Base-by-base conservation (phyloP, 2,113 vertebrate species). In the Megaleporinus macrocephalus region DNA sequence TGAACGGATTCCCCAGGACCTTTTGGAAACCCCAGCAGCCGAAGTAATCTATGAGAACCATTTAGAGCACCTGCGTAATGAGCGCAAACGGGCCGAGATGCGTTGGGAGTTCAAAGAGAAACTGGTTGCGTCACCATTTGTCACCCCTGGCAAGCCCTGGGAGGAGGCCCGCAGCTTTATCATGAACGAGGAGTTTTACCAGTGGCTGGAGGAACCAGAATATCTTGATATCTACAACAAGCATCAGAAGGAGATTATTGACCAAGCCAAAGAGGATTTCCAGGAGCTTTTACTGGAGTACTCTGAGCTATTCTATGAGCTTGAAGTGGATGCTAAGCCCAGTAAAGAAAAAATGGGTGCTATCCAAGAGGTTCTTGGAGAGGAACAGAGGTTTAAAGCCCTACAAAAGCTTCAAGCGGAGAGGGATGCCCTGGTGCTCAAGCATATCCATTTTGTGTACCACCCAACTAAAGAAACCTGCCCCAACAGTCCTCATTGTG, bases 331-430 rank as follows among this genome's bases (percentile, higher is more conserved):
- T 75, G 98, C 98, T 30, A 98, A 98, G 47, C 98, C 98, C 82
- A 99, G 98, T 93, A 99, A 99, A 90, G 98, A 99, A 88, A 99
- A 99, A 90, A 99, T 99, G 98, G 98, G 95, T 0, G 96, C 97
- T 33, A 99, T 99, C 72, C 97, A 98, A 89, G 97, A 99, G 0
- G 95, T 97, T 2, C 66, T 99, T 85, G 96, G 97, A 0, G 97
- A 99, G 30, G 98, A 99, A 66, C 97, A 96, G 68, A 77, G 97
- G 3, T 99, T 99, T 88, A 99, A 98, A 87, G 96, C 97, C 0
- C 86, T 99, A 14, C 97, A 98, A 77, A 98, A 98, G 89, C 94
- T 99, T 9, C 97, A 98, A 62, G 97, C 98, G 0, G 98, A 99
- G 86, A 95, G 98, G 4, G 98, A 99, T 49, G 98, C 98, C 20